phyloP scores from a whole-genome alignment of 2,888 invertebrate genomes.

The Harpalus rubripes region DNA sequence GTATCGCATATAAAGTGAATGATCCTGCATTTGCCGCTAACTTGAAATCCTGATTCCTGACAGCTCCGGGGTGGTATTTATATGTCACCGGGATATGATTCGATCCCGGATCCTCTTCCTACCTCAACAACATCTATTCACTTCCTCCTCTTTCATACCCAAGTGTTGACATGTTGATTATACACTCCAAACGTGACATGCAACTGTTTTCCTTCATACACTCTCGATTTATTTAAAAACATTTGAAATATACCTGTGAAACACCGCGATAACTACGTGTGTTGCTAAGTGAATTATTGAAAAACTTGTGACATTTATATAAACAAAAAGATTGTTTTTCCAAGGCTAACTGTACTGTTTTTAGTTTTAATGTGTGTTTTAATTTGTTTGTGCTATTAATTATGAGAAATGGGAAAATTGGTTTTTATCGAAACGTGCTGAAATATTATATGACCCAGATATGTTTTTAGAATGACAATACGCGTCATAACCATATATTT shows the following conservation, averaged over 20 bases:
- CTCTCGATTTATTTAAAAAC: conserved; percentile 14
- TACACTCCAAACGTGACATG: conserved; percentile 26
- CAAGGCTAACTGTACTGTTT: conserved; percentile 28
- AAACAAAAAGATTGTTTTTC: conserved; percentile 24
- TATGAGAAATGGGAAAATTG: neutral
- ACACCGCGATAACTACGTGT: conserved; percentile 6
- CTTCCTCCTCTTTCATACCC: conserved; percentile 43
- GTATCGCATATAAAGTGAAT: too few relatives aligned
- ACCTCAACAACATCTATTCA: neutral
- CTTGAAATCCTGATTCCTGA: neutral
- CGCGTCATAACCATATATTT: neutral
- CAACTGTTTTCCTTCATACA: neutral
- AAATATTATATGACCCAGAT: conserved; percentile 15
- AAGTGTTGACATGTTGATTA: conserved; percentile 58
- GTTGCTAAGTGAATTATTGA: conserved; percentile 14
- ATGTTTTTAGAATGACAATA: neutral
- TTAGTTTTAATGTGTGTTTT: conserved; percentile 14
- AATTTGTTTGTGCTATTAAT: conserved; percentile 4
- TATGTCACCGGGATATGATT: conserved; percentile 24
- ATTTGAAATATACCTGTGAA: conserved; percentile 22
- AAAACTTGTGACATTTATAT: conserved; percentile 28
- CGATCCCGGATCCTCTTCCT: neutral
- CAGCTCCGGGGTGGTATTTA: neutral
- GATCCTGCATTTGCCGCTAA: neutral
- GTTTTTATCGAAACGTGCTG: neutral